These are phyloP conservation scores for Araneus ventricosus DNA, from an alignment of 1,140 invertebrate species.

Conservation along the genomic window DNA sequence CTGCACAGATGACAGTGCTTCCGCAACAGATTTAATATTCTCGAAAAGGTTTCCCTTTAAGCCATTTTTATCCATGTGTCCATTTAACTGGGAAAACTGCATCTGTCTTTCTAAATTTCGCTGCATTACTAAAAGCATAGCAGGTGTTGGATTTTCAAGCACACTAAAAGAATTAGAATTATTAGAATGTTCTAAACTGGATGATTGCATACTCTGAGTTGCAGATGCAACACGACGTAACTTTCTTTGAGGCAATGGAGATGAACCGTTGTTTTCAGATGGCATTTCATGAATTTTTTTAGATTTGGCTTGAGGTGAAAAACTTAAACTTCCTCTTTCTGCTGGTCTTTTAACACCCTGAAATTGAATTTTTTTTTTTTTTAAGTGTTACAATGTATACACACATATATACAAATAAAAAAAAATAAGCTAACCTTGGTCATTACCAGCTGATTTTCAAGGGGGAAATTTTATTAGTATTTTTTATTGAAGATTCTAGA, in stretches of 20 bases:
- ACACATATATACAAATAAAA: not conserved
- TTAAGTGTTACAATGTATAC: no score
- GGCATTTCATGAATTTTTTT: conserved; percentile 25
- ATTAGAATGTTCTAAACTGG: conserved; percentile 54
- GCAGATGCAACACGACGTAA: conserved; percentile 62
- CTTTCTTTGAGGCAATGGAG: conserved; percentile 63
- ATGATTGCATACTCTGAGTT: conserved; percentile 68
- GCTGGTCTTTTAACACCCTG: conserved; percentile 58
- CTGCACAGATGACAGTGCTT: not conserved
- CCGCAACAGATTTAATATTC: conserved; percentile 37
- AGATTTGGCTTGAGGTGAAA: conserved; percentile 58
- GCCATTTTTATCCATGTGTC: conserved; percentile 30
- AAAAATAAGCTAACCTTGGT: not conserved
- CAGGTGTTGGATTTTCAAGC: conserved; percentile 81
- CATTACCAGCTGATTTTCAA: no score
- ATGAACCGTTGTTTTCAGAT: conserved; percentile 42
- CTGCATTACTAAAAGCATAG: conserved; percentile 81
- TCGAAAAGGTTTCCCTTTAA: not conserved
- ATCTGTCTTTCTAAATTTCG: conserved; percentile 71
- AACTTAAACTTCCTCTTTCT: conserved; percentile 68
- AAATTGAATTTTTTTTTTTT: no score
- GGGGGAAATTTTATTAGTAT: no score
- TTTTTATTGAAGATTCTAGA: no score
- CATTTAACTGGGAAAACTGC: conserved; percentile 32
- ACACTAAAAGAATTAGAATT: conserved; percentile 25